Evolutionary conservation across 2,113 vertebrate genomes (phyloP).

Genomic region (Irena cyanogastra): DNA sequence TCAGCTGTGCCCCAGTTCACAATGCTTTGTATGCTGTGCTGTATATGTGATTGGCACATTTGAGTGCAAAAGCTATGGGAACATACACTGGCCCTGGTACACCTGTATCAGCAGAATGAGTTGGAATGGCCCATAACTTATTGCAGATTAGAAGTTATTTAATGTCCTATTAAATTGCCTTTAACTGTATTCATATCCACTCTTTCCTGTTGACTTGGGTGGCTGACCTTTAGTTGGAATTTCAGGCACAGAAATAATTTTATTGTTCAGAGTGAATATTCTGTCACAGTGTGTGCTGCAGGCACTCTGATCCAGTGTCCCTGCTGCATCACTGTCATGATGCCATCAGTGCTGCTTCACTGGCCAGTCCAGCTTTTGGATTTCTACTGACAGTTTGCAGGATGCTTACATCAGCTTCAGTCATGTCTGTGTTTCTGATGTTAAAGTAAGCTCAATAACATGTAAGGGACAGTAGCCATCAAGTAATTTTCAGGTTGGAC

Average conservation of each 20-base stretch:
- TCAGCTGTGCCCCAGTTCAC: background rate
- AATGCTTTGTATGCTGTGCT: background rate
- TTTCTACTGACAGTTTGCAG: background rate
- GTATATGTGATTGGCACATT: background rate
- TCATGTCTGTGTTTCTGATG: background rate
- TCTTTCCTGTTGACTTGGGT: background rate
- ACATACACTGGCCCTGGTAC: background rate
- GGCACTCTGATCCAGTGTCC: background rate
- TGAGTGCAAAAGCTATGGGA: background rate
- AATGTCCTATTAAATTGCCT: background rate
- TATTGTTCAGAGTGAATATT: background rate
- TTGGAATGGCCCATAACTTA: background rate
- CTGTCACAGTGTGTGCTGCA: accelerated
- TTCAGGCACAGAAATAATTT: background rate
- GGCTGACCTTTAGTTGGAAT: background rate
- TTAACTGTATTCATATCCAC: background rate
- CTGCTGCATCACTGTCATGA: background rate
- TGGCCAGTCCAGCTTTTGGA: background rate
- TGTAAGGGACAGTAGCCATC: background rate
- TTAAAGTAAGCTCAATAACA: background rate
- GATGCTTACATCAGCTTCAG: background rate
- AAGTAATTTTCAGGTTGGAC: background rate
- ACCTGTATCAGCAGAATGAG: background rate
- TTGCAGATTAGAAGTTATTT: background rate
- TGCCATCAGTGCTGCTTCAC: background rate